A percentile compares a stretch with the other conserved stretches of the same genome.
Evolutionary conservation across 92 coral and sea anemone genomes (phyloP).

Genomic region (Umimayanthus chanpuru): DNA sequence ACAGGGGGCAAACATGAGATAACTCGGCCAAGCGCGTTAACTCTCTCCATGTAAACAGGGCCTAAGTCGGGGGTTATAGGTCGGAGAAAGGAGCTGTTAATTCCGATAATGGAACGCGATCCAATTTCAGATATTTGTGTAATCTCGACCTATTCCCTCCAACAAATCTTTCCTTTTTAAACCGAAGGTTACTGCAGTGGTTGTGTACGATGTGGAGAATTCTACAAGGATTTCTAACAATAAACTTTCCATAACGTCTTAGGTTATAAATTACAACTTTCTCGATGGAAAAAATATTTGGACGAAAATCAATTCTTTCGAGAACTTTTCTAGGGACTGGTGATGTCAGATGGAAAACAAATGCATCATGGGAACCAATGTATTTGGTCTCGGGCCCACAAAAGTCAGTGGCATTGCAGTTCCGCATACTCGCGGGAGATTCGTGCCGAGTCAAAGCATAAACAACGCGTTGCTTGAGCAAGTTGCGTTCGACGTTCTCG

Average conservation of each 20-base stretch:
- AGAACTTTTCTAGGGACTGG: slow-evolving; percentile 64
- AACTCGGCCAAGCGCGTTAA: no score
- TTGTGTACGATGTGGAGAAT: slow-evolving; percentile 75
- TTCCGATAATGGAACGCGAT: slow-evolving; percentile 28
- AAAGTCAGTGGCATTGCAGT: slow-evolving; percentile 69
- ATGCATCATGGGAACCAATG: slow-evolving; percentile 96
- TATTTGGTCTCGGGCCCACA: slow-evolving; percentile 78
- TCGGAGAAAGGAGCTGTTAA: slow-evolving; percentile 52
- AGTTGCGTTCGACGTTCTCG: slow-evolving; percentile 57
- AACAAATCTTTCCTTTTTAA: slow-evolving; percentile 29
- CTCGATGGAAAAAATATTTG: slow-evolving; percentile 79
- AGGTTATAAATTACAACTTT: slow-evolving; percentile 66
- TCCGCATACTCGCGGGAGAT: slow-evolving; percentile 46
- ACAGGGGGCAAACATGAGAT: no score
- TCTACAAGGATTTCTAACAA: slow-evolving; percentile 80
- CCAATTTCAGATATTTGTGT: slow-evolving; percentile 44
- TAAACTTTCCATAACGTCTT: slow-evolving; percentile 61
- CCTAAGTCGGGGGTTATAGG: slow-evolving; percentile 1
- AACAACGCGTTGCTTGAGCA: slow-evolving; percentile 55
- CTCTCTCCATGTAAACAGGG: no score
- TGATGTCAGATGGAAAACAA: slow-evolving; percentile 62
- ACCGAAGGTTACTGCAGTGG: slow-evolving; percentile 71
- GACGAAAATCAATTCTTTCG: slow-evolving; percentile 64
- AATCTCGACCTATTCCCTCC: slow-evolving; percentile 40
- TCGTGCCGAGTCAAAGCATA: slow-evolving; percentile 93